phyloP scores from a whole-genome alignment of 2,888 invertebrate genomes.

The Tolmerus cingulatus region DNA sequence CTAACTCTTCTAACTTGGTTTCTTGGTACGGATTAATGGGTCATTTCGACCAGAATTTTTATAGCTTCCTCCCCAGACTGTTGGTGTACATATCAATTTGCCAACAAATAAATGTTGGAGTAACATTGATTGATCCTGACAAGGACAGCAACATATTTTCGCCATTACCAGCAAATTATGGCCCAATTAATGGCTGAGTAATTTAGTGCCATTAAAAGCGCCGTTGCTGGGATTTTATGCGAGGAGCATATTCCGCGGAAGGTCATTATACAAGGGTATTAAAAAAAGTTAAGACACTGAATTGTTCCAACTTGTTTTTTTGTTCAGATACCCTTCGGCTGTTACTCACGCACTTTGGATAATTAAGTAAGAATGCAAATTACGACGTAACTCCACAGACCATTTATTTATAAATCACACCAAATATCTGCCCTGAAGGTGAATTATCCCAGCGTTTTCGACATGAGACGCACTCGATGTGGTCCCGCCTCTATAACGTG shows the following conservation, averaged over 20 bases:
- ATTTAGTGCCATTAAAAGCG: background rate
- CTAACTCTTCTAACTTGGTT: background rate
- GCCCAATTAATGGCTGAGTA: background rate
- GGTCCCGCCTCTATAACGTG: background rate
- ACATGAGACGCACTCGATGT: background rate
- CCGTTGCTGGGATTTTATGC: background rate
- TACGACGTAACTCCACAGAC: background rate
- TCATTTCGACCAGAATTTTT: background rate
- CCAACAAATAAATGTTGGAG: background rate
- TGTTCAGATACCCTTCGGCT: background rate
- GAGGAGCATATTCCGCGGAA: background rate
- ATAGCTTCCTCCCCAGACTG: background rate
- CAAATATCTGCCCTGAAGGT: background rate
- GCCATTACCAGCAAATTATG: background rate
- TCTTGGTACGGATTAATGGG: background rate
- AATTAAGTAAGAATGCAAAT: background rate
- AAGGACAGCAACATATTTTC: background rate
- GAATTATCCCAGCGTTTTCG: background rate
- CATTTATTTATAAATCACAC: background rate
- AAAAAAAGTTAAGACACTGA: background rate
- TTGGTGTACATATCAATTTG: background rate
- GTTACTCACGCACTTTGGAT: background rate
- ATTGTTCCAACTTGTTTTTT: background rate
- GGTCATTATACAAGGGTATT: background rate
- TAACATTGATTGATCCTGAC: background rate